Base-by-base conservation (phyloP, 2,888 invertebrate genomes). In the Euphydryas editha region DNA sequence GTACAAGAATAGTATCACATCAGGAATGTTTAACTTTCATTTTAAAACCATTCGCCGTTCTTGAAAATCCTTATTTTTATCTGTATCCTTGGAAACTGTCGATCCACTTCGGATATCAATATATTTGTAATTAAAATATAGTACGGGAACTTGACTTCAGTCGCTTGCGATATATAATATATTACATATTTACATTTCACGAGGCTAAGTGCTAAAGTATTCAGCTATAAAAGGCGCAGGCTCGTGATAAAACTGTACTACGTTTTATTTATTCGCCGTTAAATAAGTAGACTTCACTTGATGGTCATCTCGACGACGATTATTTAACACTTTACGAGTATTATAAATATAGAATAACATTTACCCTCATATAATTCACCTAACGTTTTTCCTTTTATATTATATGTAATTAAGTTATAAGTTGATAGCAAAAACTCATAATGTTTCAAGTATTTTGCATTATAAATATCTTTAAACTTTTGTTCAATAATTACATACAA, bases 241-340 rank as follows among this genome's bases (percentile, higher is more conserved):
- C n/a, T 15, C 37, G 18, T n/a, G 42, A 46, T 37, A 55, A 55
- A 39, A 47, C 21, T 21, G 30, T 30, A 51, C 37, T 11, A 59
- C 62, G 67, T 67, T 62, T 67, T 56, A 62, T 62, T 62, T 56
- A 67, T 66, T 37, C 46, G 56, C 59, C 30, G 20, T 47, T 13
- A 39, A 42, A 62, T 56, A 39, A 67, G 67, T 59, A 39, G 62
- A 39, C 42, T 67, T 59, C 55, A 11, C 54, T 54, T 15, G 17
- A 54, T 54, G 36, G 54, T 17, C 54, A 54, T 36, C 36, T 47
- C 18, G 15, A 44, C n/a, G 42, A 46, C 15, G 44, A 18, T 10
- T 3, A 47, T 20, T 36, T 54, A 36, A 17, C 54, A 54, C 36
- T 30, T 30, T 30, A 30, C 30, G 11, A 17, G 10, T 36, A 36